phyloP scores from a whole-genome alignment of 2,888 invertebrate genomes.

The Holacanthella duospinosa region DNA sequence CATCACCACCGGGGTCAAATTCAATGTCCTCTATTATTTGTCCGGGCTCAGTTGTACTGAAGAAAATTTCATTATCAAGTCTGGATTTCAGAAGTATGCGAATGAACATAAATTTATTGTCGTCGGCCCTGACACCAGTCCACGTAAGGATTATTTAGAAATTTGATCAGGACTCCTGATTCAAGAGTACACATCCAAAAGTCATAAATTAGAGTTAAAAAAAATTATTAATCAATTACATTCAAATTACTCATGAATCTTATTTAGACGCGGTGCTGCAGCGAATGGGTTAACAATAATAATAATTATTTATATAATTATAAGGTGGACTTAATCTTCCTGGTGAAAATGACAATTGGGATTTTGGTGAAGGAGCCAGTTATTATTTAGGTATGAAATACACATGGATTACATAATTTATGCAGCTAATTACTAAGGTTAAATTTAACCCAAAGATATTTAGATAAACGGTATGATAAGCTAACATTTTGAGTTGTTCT shows the following conservation, averaged over 20 bases:
- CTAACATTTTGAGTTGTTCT: too few relatives aligned
- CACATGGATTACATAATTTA: too few relatives aligned
- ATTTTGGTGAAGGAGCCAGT: conserved; percentile 90
- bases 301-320: neutral
- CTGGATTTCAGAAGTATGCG: conserved; percentile 88
- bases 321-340: conserved; percentile 56
- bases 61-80: conserved; percentile 88
- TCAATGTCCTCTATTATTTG: conserved; percentile 80
- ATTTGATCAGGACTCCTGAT: neutral
- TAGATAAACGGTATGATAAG: too few relatives aligned
- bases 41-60: conserved; percentile 90
- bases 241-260: too few relatives aligned
- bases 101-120: conserved; percentile 73
- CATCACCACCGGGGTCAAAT: conserved; percentile 45
- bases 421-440: too few relatives aligned
- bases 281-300: too few relatives aligned
- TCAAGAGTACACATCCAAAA: neutral
- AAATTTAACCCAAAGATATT: too few relatives aligned
- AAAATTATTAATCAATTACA: neutral
- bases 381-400: conserved; percentile 75
- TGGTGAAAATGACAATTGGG: conserved; percentile 84
- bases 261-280: too few relatives aligned
- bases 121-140: conserved; percentile 93
- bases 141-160: conserved; percentile 48
- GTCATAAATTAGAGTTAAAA: neutral